Conservation (phyloP, 1,140 invertebrate species). For the Tetranychus cinnabarinus region DNA sequence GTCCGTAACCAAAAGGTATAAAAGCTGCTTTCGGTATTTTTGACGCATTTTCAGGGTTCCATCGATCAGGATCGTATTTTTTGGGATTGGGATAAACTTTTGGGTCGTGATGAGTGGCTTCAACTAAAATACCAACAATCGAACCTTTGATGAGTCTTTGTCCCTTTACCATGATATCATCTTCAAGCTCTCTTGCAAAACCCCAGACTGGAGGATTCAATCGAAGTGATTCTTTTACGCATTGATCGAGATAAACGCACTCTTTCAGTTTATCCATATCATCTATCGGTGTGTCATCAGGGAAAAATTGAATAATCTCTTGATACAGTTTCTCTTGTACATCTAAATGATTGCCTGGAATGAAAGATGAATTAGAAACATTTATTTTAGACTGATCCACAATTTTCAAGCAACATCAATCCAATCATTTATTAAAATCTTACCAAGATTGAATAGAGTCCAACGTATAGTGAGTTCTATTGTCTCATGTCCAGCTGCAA, state of each 20-base stretch:
- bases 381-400: not conserved
- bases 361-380: not conserved
- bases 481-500: not conserved
- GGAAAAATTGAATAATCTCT: slow-evolving; percentile 7
- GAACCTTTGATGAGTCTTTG: slow-evolving; percentile 27
- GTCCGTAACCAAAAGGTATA: slow-evolving; percentile 2
- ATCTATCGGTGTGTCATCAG: not conserved
- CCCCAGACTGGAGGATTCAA: slow-evolving; percentile 33
- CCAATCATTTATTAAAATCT: not conserved
- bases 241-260: slow-evolving; percentile 6
- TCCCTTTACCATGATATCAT: slow-evolving; percentile 26
- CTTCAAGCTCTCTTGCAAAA: slow-evolving; percentile 28
- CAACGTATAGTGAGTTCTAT: not conserved
- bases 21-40: slow-evolving; percentile 1
- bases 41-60: slow-evolving; percentile 5
- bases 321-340: not conserved
- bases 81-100: slow-evolving; percentile 24
- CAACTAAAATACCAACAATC: slow-evolving; percentile 31
- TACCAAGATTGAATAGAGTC: not conserved
- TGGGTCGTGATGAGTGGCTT: slow-evolving; percentile 30
- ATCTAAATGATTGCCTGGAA: not conserved
- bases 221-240: slow-evolving; percentile 33
- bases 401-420: not conserved
- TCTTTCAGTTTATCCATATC: not conserved
- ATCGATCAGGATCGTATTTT: slow-evolving; percentile 35